Conservation (phyloP, 2,113 vertebrate genomes). For the Ceuthmochares aereus region DNA sequence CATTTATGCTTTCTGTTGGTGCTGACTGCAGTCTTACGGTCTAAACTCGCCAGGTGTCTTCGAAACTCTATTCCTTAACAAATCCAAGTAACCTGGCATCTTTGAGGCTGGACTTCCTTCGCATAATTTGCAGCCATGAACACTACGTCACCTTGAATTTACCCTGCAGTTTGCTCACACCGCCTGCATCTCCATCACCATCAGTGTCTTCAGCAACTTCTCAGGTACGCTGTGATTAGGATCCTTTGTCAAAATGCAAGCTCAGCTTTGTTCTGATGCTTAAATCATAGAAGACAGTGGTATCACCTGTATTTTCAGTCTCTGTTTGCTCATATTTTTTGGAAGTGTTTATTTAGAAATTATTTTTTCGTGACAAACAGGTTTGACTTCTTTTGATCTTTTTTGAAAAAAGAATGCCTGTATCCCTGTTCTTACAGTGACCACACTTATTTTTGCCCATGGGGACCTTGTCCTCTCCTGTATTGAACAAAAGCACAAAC, state of each 20-base stretch:
- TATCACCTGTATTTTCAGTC: neutral
- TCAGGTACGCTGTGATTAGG: slow-evolving; percentile 80
- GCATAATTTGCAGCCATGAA: slow-evolving; percentile 95
- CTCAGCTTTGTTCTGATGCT: neutral
- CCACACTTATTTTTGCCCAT: neutral
- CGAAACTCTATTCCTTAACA: slow-evolving; percentile 89
- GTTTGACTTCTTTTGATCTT: neutral
- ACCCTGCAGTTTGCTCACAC: slow-evolving; percentile 94
- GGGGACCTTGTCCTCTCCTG: neutral
- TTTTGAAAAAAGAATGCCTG: neutral
- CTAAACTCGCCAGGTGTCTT: slow-evolving; percentile 82
- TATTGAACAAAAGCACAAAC: neutral
- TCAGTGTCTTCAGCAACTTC: slow-evolving; percentile 97
- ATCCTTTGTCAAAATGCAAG: neutral
- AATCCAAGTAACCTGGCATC: slow-evolving; percentile 91
- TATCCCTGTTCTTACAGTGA: neutral
- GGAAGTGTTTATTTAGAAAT: neutral
- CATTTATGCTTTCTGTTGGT: neutral
- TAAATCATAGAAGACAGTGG: neutral
- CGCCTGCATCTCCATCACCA: slow-evolving; percentile 95
- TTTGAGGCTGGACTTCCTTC: slow-evolving; percentile 91
- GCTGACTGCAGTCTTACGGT: neutral
- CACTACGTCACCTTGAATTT: slow-evolving; percentile 98
- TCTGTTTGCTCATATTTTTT: neutral
- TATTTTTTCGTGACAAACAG: neutral